phyloP scores from a whole-genome alignment of 2,113 vertebrate species.

The Candoia aspera region DNA sequence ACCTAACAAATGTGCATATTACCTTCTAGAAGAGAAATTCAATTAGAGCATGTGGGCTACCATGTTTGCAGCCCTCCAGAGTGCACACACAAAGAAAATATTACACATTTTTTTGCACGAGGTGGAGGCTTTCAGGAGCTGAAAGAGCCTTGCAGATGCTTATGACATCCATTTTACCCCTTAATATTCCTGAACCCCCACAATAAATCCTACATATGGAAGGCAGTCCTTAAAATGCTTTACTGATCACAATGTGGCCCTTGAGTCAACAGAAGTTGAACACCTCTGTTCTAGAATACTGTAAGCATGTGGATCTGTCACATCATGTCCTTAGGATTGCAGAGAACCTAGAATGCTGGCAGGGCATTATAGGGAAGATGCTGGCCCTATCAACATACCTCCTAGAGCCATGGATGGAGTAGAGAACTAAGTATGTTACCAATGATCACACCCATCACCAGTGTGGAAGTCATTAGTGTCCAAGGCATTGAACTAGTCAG shows the following conservation, averaged over 20 bases:
- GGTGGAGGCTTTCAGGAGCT: not conserved
- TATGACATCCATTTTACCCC: not conserved
- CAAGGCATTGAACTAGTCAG: not conserved
- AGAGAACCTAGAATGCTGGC: not conserved
- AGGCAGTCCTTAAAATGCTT: not conserved
- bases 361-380: not conserved
- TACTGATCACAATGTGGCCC: not conserved
- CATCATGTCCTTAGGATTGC: not conserved
- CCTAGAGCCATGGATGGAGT: not conserved
- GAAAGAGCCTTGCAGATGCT: not conserved
- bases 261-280: not conserved
- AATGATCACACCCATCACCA: not conserved
- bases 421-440: not conserved
- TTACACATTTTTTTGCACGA: not conserved
- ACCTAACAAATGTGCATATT: not conserved
- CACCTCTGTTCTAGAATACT: too few relatives aligned
- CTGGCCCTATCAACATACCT: not conserved
- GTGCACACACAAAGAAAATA: not conserved
- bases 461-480: not conserved
- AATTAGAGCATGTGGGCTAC: not conserved
- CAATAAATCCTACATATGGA: not conserved
- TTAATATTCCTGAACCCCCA: not conserved
- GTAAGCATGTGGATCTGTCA: not conserved
- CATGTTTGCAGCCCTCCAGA: not conserved
- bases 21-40: not conserved